Evolutionary conservation across 2,113 vertebrate genomes (phyloP), one percentile per base, ranked within the genome.

Genomic region (Benitochromis conjunctus): DNA sequence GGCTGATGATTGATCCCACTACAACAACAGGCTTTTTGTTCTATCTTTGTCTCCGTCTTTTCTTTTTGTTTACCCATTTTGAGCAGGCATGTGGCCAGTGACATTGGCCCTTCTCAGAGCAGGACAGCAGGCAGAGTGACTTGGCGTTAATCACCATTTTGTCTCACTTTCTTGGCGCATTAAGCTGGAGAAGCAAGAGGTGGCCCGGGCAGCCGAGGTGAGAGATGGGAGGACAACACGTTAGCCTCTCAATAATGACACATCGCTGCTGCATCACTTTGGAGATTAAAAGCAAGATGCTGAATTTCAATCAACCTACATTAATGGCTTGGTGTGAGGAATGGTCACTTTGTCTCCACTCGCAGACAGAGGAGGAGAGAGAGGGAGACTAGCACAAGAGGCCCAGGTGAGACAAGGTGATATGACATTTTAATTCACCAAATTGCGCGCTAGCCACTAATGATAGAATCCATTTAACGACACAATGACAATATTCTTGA

Each of bases 211-310:
- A 58, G 86, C 78, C 18, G 31, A 80, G 89, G 85, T 92, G 92
- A 93, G 92, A 87, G 90, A 93, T 93, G 85, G 74, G 86, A 94
- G 94, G 88, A 93, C 93, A 92, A 89, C 78, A 80, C 82, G 92
- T 92, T 95, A 93, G 94, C 94, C 94, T 94, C 94, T 94, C 94
- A 95, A 94, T 95, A 95, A 96, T 96, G 95, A 96, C 94, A 89
- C 95, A 95, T 94, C 56, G 92, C 93, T 89, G 88, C 94, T 54
- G 94, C 94, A 96, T 96, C 96, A 96, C 95, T 96, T 96, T 96
- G 94, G 88, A 96, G 94, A 96, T 96, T 96, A 96, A 96, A 96
- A 96, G 95, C 94, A 96, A 96, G 96, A 96, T 94, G 92, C 93
- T 94, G 96, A 96, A 96, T 96, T 96, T 96, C 95, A 96, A 96